Percentiles rank a stretch among this genome's conserved stretches.
Evolutionary conservation across 2,113 vertebrate species (phyloP).

Genomic region (Microtus montanus): DNA sequence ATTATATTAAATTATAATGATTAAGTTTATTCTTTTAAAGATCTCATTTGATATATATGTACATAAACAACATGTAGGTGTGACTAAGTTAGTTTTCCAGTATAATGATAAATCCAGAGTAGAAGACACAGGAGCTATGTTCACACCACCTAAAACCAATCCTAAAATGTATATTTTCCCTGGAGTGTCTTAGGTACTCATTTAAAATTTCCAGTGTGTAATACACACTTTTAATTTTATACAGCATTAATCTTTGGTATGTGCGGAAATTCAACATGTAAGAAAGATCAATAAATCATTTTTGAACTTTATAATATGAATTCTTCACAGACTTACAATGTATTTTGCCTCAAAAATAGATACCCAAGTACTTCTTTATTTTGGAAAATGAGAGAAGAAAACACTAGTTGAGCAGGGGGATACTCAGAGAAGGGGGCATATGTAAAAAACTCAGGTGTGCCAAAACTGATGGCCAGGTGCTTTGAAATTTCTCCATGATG

Average conservation of each 20-base stretch:
- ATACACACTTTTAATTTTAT: neutral
- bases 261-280: neutral
- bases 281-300: neutral
- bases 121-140: neutral
- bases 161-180: neutral
- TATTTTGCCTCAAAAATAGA: neutral
- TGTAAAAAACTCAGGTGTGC: neutral
- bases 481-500: neutral
- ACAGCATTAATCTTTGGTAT: neutral
- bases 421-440: neutral
- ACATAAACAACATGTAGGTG: neutral
- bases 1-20: neutral
- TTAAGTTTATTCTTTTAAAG: neutral
- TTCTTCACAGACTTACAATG: neutral
- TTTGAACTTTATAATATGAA: neutral
- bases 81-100: neutral
- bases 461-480: neutral
- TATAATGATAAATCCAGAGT: neutral
- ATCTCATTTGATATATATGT: neutral
- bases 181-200: neutral
- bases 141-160: neutral
- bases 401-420: neutral
- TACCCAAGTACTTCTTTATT: neutral
- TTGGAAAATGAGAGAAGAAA: neutral
- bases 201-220: neutral